Base-by-base conservation (phyloP, 1,140 invertebrate species). In the Galendromus occidentalis region DNA sequence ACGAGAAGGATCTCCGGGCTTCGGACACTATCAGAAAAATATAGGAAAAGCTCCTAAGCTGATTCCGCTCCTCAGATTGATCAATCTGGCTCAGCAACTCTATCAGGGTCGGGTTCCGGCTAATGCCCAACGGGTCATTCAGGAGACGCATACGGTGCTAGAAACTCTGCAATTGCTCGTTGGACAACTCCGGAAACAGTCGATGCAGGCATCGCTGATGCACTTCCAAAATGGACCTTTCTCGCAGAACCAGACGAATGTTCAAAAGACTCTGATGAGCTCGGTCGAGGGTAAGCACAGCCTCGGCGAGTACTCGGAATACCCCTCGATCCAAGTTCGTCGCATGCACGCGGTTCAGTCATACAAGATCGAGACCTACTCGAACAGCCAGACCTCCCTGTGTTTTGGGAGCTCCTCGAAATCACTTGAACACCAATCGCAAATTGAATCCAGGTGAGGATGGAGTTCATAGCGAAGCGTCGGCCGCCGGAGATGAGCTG, bases 341-440 rank as follows among this genome's bases (percentile, higher is more conserved):
- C 51, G 22, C 2, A 59, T 59, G 51, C 51, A 59, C 22, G n/a
- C 51, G 51, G 51, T 59, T 59, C 51, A 59, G 22, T 59, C 22
- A 33, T 59, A 29, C 51, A 25, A 25, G 25, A 25, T 25, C 33
- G 14, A 17, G 2, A 59, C 25, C 9, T 39, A 39, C 33, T 39
- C 33, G 9, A 39, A 39, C 33, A 39, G 33, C 9, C 33, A 39
- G 9, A 39, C 4, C 9, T 39, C 33, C 33, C 9, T 9, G 33
- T 39, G 33, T 39, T 39, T 39, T 9, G 33, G 33, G 9, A 39
- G 4, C 9, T 4, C 4, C 9, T 9, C 33, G 33, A 6, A 4
- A 39, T 6, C 33, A 4, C 33, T 39, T 6, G 33, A 39, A 39
- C 4, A 39, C 33, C 33, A 9, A 39, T 39, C 33, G 33, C 33